A percentile compares a stretch with the other conserved stretches of the same genome.
Evolutionary conservation across 2,888 invertebrate species (phyloP).

Genomic region (Dicyrtoma fusca): DNA sequence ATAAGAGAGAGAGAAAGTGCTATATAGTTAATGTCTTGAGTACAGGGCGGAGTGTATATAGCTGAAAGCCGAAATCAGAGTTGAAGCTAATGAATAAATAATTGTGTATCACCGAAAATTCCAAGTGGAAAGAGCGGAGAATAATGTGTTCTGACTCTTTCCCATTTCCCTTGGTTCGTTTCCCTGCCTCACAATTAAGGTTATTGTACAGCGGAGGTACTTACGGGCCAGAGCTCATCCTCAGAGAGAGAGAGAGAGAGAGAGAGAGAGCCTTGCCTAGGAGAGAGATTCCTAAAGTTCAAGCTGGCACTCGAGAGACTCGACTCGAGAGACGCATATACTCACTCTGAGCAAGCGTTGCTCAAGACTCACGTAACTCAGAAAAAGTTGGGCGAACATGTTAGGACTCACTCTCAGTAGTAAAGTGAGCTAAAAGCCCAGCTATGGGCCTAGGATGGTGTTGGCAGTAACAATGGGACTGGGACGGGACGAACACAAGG

Average conservation of each 20-base stretch:
- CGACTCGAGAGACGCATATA: too few relatives aligned
- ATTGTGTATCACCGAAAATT: constrained; percentile 36
- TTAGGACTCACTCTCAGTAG: background rate
- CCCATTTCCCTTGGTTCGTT: constrained; percentile 18
- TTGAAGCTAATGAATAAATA: constrained; percentile 32
- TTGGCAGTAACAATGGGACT: too few relatives aligned
- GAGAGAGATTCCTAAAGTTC: background rate
- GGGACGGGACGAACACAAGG: too few relatives aligned
- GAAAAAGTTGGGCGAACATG: constrained; percentile 1
- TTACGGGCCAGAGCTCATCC: background rate
- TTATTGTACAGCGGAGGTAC: background rate
- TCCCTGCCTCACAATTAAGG: constrained; percentile 23
- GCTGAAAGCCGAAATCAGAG: too few relatives aligned
- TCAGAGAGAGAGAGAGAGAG: background rate
- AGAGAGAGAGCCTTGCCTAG: background rate
- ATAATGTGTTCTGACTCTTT: constrained; percentile 30
- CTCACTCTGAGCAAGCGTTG: too few relatives aligned
- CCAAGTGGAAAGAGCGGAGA: constrained; percentile 28
- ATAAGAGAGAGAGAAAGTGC: background rate
- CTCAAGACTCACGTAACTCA: background rate
- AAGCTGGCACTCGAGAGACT: background rate
- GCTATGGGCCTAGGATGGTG: too few relatives aligned
- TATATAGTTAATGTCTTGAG: background rate
- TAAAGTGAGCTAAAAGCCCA: background rate
- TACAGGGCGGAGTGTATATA: background rate